phyloP scores from a whole-genome alignment of 2,797 vertebrate species.

The Halcyon chelicuti region DNA sequence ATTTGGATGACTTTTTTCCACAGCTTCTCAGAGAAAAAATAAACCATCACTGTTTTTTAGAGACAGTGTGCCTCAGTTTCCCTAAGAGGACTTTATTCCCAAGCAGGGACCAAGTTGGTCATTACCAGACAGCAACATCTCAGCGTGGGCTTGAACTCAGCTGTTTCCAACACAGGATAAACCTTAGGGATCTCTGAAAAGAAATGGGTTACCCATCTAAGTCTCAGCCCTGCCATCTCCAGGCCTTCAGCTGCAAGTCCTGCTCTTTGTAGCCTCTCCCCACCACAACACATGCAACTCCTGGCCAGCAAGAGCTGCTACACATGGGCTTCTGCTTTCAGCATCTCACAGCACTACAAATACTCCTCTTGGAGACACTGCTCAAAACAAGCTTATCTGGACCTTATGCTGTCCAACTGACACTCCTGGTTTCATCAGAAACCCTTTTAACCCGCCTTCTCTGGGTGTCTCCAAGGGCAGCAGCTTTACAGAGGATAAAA shows the following conservation, averaged over 20 bases:
- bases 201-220: background rate
- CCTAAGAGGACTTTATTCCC: background rate
- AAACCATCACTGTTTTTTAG: background rate
- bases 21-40: background rate
- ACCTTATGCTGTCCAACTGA: background rate
- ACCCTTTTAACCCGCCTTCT: background rate
- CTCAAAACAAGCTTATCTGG: background rate
- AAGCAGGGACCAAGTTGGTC: accelerated
- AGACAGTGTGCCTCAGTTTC: background rate
- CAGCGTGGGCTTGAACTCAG: accelerated
- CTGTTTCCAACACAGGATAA: background rate
- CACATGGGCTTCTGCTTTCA: background rate
- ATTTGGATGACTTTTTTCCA: background rate
- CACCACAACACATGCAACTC: accelerated
- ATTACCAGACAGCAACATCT: background rate
- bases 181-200: background rate
- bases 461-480: background rate
- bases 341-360: background rate
- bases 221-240: constrained; percentile 40
- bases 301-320: background rate
- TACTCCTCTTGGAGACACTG: background rate
- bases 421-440: background rate
- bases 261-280: background rate
- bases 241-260: constrained; percentile 15
- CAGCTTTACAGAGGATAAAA: background rate